Conservation (phyloP, 2,888 invertebrate genomes). For the Oligia latruncula region DNA sequence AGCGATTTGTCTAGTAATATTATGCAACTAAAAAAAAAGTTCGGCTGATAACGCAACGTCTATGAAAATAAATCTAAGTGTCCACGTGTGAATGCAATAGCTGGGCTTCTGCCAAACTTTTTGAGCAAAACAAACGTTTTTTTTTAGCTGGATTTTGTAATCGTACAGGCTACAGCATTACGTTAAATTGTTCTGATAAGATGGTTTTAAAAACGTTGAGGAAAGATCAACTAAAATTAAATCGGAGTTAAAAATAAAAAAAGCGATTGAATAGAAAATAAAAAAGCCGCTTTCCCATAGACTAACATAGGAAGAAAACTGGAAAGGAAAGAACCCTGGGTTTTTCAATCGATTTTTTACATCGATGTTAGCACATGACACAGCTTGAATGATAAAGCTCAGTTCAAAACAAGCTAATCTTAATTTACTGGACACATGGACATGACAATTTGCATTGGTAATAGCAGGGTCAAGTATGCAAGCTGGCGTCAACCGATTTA, state of each 20-base stretch:
- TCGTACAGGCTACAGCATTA: slow-evolving; percentile 4
- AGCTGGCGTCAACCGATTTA: slow-evolving; percentile 62
- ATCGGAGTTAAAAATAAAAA: not conserved
- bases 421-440: slow-evolving; percentile 43
- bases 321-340: not conserved
- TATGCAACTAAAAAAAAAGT: slow-evolving; percentile 24
- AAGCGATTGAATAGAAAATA: no score
- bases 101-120: slow-evolving; percentile 72
- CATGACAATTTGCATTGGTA: slow-evolving; percentile 68
- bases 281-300: not conserved
- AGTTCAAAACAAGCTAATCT: slow-evolving; percentile 16
- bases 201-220: not conserved
- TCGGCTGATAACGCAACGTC: slow-evolving; percentile 43
- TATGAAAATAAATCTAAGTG: slow-evolving; percentile 69
- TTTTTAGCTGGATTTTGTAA: slow-evolving; percentile 37
- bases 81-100: slow-evolving; percentile 57
- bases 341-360: not conserved
- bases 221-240: not conserved
- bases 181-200: not conserved
- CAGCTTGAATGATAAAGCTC: not conserved
- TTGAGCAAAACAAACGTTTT: slow-evolving; percentile 51
- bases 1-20: slow-evolving; percentile 11
- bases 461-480: slow-evolving; percentile 74
- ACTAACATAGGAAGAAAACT: not conserved
- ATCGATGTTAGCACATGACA: not conserved